Evolutionary conservation across 1,140 invertebrate species (phyloP).

Genomic region (Hyles euphorbiae): DNA sequence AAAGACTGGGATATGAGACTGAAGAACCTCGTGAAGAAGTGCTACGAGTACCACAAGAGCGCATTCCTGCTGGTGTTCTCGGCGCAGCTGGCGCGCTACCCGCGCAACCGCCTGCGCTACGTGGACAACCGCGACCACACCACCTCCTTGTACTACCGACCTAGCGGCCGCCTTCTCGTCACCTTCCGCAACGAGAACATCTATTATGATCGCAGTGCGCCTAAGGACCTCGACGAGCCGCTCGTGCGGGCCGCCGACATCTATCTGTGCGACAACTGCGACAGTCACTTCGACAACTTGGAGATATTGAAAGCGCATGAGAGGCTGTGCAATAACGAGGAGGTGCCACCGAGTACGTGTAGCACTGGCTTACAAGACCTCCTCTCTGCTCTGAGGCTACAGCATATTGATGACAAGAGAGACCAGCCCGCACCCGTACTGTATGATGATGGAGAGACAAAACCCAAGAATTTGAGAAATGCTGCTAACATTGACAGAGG

Average conservation of each 20-base stretch:
- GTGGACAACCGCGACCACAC: slow-evolving; percentile 85
- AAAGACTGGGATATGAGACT: slow-evolving; percentile 79
- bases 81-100: slow-evolving; percentile 80
- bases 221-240: slow-evolving; percentile 25
- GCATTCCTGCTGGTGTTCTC: slow-evolving; percentile 83
- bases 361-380: slow-evolving; percentile 53
- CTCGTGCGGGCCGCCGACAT: slow-evolving; percentile 76
- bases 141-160: slow-evolving; percentile 81
- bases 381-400: slow-evolving; percentile 53
- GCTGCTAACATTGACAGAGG: slow-evolving; percentile 55
- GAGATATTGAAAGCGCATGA: slow-evolving; percentile 61
- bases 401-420: slow-evolving; percentile 25
- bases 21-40: slow-evolving; percentile 80
- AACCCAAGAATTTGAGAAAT: slow-evolving; percentile 44
- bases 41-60: slow-evolving; percentile 84
- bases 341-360: slow-evolving; percentile 31
- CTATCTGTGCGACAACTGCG: slow-evolving; percentile 85
- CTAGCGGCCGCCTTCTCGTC: slow-evolving; percentile 79
- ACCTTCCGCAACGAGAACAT: slow-evolving; percentile 86
- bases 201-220: slow-evolving; percentile 75
- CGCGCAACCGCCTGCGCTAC: slow-evolving; percentile 79
- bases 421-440: slow-evolving; percentile 17
- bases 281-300: slow-evolving; percentile 74
- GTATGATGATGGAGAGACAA: slow-evolving; percentile 31
- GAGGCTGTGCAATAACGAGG: slow-evolving; percentile 63